Base-by-base conservation (phyloP, 2,888 invertebrate genomes). In the Cheilosia scutellata region DNA sequence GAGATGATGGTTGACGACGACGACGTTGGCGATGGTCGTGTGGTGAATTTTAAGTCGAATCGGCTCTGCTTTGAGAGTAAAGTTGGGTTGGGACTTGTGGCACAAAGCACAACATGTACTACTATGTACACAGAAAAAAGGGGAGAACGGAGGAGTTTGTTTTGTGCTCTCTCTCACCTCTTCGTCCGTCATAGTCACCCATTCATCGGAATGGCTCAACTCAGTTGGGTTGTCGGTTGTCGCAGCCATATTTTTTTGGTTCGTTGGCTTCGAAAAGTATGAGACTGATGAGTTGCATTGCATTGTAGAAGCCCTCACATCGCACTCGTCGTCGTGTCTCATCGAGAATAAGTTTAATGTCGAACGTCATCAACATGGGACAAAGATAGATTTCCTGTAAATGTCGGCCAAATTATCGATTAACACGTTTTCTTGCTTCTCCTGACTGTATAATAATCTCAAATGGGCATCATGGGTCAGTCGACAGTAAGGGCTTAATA, bases 21-120 rank as follows among this genome's bases (percentile, higher is more conserved):
- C 6, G 25, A 25, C 13, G 16, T 2, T 7, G 20, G 51, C 51
- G 51, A 51, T 51, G 11, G 49, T 62, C 62, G 40, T 74, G 83
- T 79, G 75, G 75, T 84, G 84, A 84, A 75, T 84, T 75, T 71
- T 51, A 63, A 65, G 37, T 68, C 16, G 60, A 31, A 33, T 55
- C 31, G 25, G 42, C 25, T 42, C n/a, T 25, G 25, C n/a, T 40
- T 27, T 60, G 40, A n/a, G 60, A 33, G 16, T 13, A 9, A 31
- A n/a, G 31, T 51, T 37, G n/a, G 58, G 16, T 37, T 58, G 58
- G 58, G 31, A 31, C n/a, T 55, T 31, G 29, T 5, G n/a, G 25
- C 25, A 49, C 49, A 25, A 11, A 25, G 49, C 49, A 20, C 51
- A 16, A 51, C 51, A 5, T 29, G 11, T 27, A 53, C 11, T 20